Conservation (phyloP, 2,888 invertebrate genomes). For the Apeira syringaria region DNA sequence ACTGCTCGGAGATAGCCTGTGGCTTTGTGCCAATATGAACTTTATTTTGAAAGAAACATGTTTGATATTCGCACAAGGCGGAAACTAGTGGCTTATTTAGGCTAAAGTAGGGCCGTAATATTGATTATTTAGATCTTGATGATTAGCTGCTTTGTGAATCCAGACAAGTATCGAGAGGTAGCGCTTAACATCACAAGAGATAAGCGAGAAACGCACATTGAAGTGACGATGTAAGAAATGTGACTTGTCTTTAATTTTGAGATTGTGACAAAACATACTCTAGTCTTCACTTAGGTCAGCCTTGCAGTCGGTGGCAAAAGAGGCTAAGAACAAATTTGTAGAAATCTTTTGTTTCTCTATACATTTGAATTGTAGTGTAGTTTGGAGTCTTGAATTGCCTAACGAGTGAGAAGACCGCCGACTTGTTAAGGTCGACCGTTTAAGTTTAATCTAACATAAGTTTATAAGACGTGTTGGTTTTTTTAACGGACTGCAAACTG, state of each 20-base stretch:
- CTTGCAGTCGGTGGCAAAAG: slow-evolving; percentile 12
- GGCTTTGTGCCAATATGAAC: no score
- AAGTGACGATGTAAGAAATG: slow-evolving; percentile 10
- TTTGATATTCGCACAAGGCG: no score
- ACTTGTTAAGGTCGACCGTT: slow-evolving; percentile 40
- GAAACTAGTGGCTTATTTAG: no score
- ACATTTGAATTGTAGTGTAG: slow-evolving; percentile 2
- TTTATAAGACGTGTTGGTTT: slow-evolving; percentile 31
- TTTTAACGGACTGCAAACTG: slow-evolving; percentile 52
- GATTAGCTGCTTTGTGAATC: no score
- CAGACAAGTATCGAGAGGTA: slow-evolving; percentile 5
- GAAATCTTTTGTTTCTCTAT: slow-evolving; percentile 2
- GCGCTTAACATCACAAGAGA: slow-evolving; percentile 1
- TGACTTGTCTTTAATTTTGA: slow-evolving; percentile 33
- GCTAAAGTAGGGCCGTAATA: no score
- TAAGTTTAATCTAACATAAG: slow-evolving; percentile 55
- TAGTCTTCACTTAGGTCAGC: slow-evolving; percentile 41
- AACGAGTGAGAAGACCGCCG: slow-evolving; percentile 27
- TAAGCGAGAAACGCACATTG: neutral
- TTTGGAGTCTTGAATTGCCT: slow-evolving; percentile 3
- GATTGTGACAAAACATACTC: slow-evolving; percentile 40
- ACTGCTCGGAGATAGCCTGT: no score
- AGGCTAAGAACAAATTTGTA: slow-evolving; percentile 7
- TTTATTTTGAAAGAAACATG: no score
- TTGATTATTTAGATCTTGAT: no score